phyloP scores from a whole-genome alignment of 2,888 invertebrate genomes.

The Limnephilus marmoratus region DNA sequence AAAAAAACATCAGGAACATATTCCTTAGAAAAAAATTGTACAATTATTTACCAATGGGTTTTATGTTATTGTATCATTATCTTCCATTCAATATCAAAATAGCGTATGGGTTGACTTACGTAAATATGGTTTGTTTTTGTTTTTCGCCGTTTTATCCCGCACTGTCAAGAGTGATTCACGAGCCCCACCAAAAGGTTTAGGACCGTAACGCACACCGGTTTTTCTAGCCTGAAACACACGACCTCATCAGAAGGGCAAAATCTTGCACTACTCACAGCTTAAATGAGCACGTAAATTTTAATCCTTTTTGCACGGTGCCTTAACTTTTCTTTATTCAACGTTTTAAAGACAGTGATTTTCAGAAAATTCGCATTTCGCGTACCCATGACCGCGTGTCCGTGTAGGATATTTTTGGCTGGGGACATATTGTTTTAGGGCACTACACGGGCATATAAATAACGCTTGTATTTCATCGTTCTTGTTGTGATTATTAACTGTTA shows the following conservation, averaged over 20 bases:
- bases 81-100: not conserved
- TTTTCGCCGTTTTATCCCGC: slow-evolving; percentile 59
- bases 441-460: slow-evolving; percentile 55
- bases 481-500: slow-evolving; percentile 50
- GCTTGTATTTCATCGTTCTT: slow-evolving; percentile 17
- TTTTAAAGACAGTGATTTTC: slow-evolving; percentile 47
- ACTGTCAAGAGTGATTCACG: slow-evolving; percentile 61
- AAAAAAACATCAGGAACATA: not conserved
- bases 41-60: not conserved
- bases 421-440: slow-evolving; percentile 58
- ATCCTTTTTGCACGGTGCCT: not conserved
- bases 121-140: slow-evolving; percentile 44
- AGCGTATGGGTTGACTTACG: slow-evolving; percentile 15
- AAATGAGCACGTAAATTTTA: not conserved
- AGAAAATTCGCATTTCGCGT: slow-evolving; percentile 44
- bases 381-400: slow-evolving; percentile 47
- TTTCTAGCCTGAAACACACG: not conserved
- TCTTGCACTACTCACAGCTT: not conserved
- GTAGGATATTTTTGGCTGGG: slow-evolving; percentile 58
- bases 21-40: not conserved
- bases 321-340: not conserved
- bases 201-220: not conserved
- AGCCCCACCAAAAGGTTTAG: slow-evolving; percentile 55
- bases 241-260: not conserved
- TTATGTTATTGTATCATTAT: not conserved